A percentile compares a stretch with the other conserved stretches of the same genome.
Conservation (phyloP, 2,113 vertebrate genomes). For the Dasypus novemcinctus region DNA sequence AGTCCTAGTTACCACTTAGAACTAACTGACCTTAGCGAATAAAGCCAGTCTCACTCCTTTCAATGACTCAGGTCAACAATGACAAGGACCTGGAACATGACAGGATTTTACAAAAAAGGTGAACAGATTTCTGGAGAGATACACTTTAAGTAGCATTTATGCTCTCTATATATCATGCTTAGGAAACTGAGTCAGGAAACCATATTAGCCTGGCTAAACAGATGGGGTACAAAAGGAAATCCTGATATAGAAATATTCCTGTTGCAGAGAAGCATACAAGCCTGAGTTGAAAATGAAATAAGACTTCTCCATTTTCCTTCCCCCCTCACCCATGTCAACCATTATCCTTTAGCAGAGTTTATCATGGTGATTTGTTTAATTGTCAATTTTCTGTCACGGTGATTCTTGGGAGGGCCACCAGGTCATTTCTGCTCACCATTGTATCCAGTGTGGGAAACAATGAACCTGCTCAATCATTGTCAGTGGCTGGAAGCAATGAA, state of each 20-base stretch:
- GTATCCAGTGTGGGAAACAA: not conserved
- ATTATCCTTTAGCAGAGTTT: not conserved
- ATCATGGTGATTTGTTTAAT: not conserved
- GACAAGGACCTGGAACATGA: not conserved
- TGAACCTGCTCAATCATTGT: not conserved
- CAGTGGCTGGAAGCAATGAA: not conserved
- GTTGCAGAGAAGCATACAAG: not conserved
- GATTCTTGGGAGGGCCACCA: not conserved
- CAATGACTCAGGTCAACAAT: not conserved
- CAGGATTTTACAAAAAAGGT: not conserved
- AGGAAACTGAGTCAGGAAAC: conserved; percentile 40
- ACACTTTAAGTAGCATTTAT: conserved; percentile 39
- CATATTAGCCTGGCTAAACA: conserved; percentile 34
- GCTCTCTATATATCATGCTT: not conserved
- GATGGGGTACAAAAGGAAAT: conserved; percentile 53
- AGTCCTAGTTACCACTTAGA: not conserved
- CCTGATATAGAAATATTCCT: conserved; percentile 34
- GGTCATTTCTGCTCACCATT: not conserved
- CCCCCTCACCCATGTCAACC: no score
- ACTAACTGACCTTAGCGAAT: not conserved
- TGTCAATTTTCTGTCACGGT: not conserved
- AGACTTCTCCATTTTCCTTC: not conserved
- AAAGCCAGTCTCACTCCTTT: not conserved
- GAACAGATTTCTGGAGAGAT: conserved; percentile 35
- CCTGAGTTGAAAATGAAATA: not conserved